These are phyloP conservation scores for Caranx melampygus DNA, from an alignment of 2,113 vertebrate genomes.

Conservation along the genomic window DNA sequence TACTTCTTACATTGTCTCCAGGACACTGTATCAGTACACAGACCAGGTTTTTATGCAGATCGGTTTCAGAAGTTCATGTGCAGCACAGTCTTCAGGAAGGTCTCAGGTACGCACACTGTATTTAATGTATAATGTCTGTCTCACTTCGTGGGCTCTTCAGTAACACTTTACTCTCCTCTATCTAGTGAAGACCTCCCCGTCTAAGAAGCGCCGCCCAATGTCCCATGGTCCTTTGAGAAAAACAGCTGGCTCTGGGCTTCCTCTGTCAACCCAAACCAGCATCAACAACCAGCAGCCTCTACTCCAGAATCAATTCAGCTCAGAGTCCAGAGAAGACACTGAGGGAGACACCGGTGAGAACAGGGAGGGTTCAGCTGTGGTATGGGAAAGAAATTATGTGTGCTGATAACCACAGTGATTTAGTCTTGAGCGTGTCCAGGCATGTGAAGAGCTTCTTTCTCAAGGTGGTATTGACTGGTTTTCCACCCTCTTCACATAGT, in stretches of 20 bases:
- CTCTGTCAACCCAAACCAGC: constrained; percentile 52
- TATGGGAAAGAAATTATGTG: not conserved
- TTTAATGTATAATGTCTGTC: constrained; percentile 11
- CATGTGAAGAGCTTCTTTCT: constrained; percentile 28
- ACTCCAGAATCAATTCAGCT: constrained; percentile 54
- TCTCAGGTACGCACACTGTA: constrained; percentile 83
- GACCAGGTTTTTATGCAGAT: constrained; percentile 94
- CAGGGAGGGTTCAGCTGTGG: not conserved
- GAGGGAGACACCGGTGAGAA: constrained; percentile 86
- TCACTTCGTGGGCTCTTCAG: not conserved
- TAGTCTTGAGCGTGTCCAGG: constrained; percentile 19
- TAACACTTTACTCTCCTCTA: constrained; percentile 19
- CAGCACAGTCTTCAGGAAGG: constrained; percentile 88
- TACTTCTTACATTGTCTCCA: constrained; percentile 60
- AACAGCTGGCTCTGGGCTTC: constrained; percentile 53
- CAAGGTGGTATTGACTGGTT: constrained; percentile 10
- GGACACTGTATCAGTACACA: constrained; percentile 96
- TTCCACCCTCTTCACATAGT: constrained; percentile 68
- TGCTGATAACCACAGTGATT: constrained; percentile 10
- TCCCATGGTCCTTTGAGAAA: constrained; percentile 76
- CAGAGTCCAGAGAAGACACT: constrained; percentile 70
- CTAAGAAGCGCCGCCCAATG: constrained; percentile 90
- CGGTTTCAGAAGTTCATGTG: constrained; percentile 97
- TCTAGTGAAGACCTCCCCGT: constrained; percentile 89
- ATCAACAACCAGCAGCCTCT: constrained; percentile 39